phyloP scores from a whole-genome alignment of 2,888 invertebrate species.

The Plebejus argus region DNA sequence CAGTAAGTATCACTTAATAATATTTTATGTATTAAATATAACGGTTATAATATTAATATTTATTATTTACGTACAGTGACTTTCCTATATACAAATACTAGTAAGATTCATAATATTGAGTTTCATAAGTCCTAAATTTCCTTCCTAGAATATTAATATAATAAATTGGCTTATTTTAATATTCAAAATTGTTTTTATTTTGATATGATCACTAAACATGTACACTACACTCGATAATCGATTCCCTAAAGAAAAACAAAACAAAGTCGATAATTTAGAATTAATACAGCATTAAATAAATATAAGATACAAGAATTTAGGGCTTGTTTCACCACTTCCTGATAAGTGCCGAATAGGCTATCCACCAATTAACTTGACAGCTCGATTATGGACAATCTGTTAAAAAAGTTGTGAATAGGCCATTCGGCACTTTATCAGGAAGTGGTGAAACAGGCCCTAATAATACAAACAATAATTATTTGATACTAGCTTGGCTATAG shows the following conservation, averaged over 20 bases:
- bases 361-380: too few species aligned
- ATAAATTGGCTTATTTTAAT: constrained; percentile 9
- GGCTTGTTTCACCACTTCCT: too few species aligned
- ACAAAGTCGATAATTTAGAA: background rate
- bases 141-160: background rate
- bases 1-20: background rate
- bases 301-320: too few species aligned
- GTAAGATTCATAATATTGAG: background rate
- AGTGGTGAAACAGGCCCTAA: too few species aligned
- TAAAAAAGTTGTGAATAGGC: too few species aligned
- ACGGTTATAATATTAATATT: background rate
- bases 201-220: constrained; percentile 23
- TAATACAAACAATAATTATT: too few species aligned
- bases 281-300: too few species aligned
- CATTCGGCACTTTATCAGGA: too few species aligned
- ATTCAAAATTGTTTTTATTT: constrained; percentile 23
- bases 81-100: background rate
- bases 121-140: background rate
- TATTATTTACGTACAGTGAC: background rate
- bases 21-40: background rate
- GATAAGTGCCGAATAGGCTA: too few species aligned
- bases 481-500: too few species aligned
- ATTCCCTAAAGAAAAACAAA: background rate
- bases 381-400: too few species aligned
- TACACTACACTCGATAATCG: background rate